phyloP scores from a whole-genome alignment of 2,888 invertebrate species.

The Synanthedon myopaeformis region DNA sequence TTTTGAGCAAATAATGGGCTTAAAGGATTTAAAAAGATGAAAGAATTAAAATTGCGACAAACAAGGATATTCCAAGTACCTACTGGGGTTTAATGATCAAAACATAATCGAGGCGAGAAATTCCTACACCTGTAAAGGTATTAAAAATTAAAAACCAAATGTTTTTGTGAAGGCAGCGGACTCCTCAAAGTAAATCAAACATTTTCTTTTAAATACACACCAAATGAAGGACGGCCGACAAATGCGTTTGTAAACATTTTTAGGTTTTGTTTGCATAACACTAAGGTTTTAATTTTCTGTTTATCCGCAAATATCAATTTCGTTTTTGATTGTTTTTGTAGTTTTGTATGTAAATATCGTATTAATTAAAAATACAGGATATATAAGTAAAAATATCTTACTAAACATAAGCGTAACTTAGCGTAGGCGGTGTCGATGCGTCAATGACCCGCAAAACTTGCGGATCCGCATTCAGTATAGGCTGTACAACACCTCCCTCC shows the following conservation, averaged over 20 bases:
- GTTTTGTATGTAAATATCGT: background rate
- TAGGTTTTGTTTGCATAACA: constrained; percentile 41
- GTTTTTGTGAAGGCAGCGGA: constrained; percentile 42
- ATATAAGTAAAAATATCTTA: too few relatives aligned
- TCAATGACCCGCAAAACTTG: constrained; percentile 68
- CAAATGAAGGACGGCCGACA: constrained; percentile 43
- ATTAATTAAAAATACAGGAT: too few relatives aligned
- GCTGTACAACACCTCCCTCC: constrained; percentile 18
- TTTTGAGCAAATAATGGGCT: too few relatives aligned
- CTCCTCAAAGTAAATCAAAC: constrained; percentile 48
- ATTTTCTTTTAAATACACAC: constrained; percentile 33
- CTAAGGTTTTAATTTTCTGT: constrained; percentile 27
- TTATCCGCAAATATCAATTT: background rate
- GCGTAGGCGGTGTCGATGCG: constrained; percentile 59
- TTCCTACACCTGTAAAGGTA: background rate
- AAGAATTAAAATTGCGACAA: too few relatives aligned
- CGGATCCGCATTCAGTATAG: constrained; percentile 62
- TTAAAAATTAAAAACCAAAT: constrained; percentile 7
- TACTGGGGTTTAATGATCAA: too few relatives aligned
- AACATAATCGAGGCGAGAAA: too few relatives aligned
- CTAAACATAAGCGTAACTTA: constrained; percentile 13
- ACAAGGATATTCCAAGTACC: too few relatives aligned
- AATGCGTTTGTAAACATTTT: constrained; percentile 58
- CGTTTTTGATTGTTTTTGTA: constrained; percentile 1
- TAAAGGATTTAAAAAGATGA: too few relatives aligned